These are phyloP conservation scores for Capitulum mitella DNA, from an alignment of 2,888 invertebrate genomes.

Conservation along the genomic window DNA sequence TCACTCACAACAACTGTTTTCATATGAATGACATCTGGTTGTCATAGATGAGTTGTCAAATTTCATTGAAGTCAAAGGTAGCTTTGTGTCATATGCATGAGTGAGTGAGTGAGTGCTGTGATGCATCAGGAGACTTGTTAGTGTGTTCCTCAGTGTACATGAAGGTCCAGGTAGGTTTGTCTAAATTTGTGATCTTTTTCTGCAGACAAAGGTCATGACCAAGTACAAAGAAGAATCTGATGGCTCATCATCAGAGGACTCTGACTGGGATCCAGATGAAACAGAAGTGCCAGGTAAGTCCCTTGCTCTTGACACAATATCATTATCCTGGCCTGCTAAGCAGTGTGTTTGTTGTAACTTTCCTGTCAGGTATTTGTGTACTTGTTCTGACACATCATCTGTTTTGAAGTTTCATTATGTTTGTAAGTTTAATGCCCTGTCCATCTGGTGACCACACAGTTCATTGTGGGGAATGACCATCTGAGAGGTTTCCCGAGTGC, in stretches of 20 bases:
- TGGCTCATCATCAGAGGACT: not conserved
- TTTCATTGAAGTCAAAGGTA: not conserved
- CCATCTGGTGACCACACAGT: too few species aligned
- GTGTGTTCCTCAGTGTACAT: not conserved
- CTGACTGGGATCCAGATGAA: conserved; percentile 14
- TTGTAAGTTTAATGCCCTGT: too few species aligned
- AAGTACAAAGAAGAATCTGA: not conserved
- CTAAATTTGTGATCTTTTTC: not conserved
- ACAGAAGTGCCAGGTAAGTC: conserved; percentile 9
- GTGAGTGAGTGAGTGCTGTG: not conserved
- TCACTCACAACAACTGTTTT: too few species aligned
- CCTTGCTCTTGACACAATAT: too few species aligned
- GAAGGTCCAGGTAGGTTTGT: too few species aligned
- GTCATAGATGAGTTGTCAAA: not conserved
- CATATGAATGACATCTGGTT: not conserved
- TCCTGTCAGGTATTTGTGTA: too few species aligned
- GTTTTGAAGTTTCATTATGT: too few species aligned
- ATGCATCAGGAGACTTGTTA: not conserved
- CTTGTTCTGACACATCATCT: not conserved
- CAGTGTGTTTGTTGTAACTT: too few species aligned
- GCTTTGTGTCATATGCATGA: not conserved
- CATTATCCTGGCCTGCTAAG: too few species aligned
- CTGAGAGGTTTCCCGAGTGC: too few species aligned
- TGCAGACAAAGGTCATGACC: not conserved
- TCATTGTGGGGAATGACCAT: too few species aligned